Evolutionary conservation across 2,797 vertebrate species (phyloP).

Genomic region (Amniataba percoides): DNA sequence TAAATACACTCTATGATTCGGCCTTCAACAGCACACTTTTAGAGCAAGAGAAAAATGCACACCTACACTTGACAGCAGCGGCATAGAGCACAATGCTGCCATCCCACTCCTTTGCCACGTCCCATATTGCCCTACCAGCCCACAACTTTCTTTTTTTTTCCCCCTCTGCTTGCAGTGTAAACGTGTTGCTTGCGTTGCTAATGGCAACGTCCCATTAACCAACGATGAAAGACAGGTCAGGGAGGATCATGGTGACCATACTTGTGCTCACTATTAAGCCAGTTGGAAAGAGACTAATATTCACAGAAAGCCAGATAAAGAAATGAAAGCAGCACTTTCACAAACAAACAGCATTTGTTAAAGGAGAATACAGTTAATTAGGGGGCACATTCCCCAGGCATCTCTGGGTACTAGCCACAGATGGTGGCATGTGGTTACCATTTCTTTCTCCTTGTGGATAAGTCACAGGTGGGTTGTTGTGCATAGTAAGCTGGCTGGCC

Average conservation of each 20-base stretch:
- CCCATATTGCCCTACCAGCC: conserved; percentile 34
- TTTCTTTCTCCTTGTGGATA: conserved; percentile 32
- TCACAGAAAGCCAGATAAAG: conserved; percentile 38
- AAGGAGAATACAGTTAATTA: conserved; percentile 69
- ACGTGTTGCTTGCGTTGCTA: conserved; percentile 73
- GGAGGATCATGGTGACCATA: conserved; percentile 54
- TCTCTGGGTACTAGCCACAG: conserved; percentile 28
- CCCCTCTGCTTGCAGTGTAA: conserved; percentile 35
- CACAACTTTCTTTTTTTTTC: conserved; percentile 25
- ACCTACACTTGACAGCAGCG: conserved; percentile 52
- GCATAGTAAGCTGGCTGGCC: conserved; percentile 32
- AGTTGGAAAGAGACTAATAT: conserved; percentile 49
- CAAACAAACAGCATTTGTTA: conserved; percentile 68
- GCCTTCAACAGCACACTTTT: conserved; percentile 41
- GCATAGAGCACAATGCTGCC: conserved; percentile 15
- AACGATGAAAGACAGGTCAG: conserved; percentile 64
- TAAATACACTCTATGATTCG: conserved; percentile 31
- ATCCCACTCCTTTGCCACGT: conserved; percentile 22
- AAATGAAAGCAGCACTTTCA: conserved; percentile 50
- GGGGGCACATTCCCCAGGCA: conserved; percentile 34
- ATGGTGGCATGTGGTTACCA: conserved; percentile 34
- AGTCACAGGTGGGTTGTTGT: conserved; percentile 37
- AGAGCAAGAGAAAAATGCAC: conserved; percentile 38
- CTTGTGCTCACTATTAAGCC: conserved; percentile 64
- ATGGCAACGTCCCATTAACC: conserved; percentile 81